Conservation (phyloP, 2,797 vertebrate species). For the Amblyraja radiata region DNA sequence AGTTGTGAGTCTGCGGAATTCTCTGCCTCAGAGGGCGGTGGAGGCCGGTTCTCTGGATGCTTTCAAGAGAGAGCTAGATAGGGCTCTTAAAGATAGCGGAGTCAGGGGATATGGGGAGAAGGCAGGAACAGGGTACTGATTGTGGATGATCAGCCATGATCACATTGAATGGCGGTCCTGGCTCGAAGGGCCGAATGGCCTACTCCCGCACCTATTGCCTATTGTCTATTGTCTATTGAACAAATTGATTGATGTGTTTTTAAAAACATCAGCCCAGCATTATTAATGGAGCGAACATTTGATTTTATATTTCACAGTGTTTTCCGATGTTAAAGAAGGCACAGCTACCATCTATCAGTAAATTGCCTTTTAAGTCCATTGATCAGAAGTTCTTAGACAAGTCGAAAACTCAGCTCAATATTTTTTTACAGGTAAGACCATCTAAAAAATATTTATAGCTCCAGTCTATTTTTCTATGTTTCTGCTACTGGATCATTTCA, state of each 20-base stretch:
- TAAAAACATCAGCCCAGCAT: neutral
- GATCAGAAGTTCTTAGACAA: constrained; percentile 98
- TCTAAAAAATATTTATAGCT: neutral
- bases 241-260: neutral
- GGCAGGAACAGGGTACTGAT: too few species aligned
- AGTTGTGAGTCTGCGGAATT: too few species aligned
- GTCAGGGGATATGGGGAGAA: too few species aligned
- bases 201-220: too few species aligned
- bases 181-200: too few species aligned
- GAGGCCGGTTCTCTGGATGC: too few species aligned
- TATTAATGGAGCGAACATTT: neutral
- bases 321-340: constrained; percentile 92
- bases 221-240: neutral
- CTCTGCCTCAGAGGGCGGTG: too few species aligned
- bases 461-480: neutral
- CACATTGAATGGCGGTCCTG: too few species aligned
- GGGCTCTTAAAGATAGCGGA: too few species aligned
- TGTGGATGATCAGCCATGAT: too few species aligned
- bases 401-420: constrained; percentile 92
- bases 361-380: constrained; percentile 95
- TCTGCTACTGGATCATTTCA: too few species aligned
- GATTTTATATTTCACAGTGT: constrained; percentile 62
- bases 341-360: constrained; percentile 92
- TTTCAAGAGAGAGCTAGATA: too few species aligned
- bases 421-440: constrained; percentile 81